These are phyloP conservation scores for Sphyrna mokarran DNA, from an alignment of 2,113 vertebrate genomes.

Conservation along the genomic window DNA sequence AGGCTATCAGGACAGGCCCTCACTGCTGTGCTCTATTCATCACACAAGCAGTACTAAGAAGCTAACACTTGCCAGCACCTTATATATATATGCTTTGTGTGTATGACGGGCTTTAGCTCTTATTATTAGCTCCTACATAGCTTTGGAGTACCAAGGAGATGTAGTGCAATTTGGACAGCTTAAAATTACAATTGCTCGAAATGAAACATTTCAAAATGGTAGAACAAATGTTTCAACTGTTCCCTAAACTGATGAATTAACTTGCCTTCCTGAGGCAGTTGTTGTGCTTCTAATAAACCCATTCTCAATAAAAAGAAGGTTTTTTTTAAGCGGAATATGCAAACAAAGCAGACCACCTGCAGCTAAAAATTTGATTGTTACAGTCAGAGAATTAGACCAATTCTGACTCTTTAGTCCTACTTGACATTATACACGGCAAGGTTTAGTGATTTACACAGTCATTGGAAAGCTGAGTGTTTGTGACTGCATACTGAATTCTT, in stretches of 20 bases:
- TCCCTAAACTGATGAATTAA: not conserved
- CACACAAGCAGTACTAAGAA: not conserved
- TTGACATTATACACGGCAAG: not conserved
- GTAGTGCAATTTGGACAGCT: not conserved
- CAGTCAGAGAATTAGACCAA: not conserved
- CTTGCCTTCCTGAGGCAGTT: not conserved
- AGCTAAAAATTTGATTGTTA: not conserved
- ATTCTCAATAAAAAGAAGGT: not conserved
- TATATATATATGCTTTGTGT: not conserved
- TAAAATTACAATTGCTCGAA: not conserved
- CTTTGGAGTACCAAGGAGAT: not conserved
- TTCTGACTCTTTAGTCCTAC: not conserved
- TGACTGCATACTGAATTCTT: not conserved
- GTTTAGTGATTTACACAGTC: not conserved
- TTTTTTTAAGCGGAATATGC: not conserved
- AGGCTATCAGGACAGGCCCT: not conserved
- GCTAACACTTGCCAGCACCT: not conserved
- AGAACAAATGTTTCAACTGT: not conserved
- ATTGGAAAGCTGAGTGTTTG: not conserved
- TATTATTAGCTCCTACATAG: not conserved
- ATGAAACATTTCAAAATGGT: not conserved
- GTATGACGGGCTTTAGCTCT: not conserved
- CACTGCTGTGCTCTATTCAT: not conserved
- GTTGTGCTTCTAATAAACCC: not conserved
- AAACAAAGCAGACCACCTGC: not conserved